Conservation (phyloP, 2,113 vertebrate species). For the Gorilla gorilla region DNA sequence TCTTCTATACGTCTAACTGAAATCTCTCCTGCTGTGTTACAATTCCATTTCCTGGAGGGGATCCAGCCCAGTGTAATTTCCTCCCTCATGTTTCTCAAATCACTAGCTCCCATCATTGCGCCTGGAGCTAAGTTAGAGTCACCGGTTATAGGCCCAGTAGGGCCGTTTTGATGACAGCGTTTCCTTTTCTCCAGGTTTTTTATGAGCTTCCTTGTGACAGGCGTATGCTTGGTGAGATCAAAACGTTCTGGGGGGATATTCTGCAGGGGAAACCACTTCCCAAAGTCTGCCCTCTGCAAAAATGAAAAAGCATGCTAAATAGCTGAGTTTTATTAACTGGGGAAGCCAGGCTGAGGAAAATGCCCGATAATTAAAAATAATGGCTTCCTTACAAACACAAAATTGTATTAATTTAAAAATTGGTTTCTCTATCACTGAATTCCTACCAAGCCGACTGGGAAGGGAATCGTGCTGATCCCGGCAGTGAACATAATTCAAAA, state of each 20-base stretch:
- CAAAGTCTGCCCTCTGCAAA: constrained; percentile 78
- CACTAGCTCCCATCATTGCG: not conserved
- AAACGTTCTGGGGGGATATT: constrained; percentile 76
- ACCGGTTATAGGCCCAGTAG: constrained; percentile 41
- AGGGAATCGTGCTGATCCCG: constrained; percentile 83
- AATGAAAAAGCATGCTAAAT: constrained; percentile 79
- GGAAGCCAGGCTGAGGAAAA: constrained; percentile 82
- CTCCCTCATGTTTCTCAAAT: constrained; percentile 31
- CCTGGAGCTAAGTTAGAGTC: constrained; percentile 38
- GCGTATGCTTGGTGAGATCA: constrained; percentile 63
- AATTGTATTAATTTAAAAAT: constrained; percentile 84
- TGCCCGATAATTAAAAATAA: constrained; percentile 86
- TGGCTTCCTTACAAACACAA: constrained; percentile 85
- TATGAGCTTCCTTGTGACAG: constrained; percentile 61
- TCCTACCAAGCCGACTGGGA: constrained; percentile 77
- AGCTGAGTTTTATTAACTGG: constrained; percentile 82
- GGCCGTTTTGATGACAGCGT: constrained; percentile 37
- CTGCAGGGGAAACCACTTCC: constrained; percentile 73
- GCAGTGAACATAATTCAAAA: constrained; percentile 83
- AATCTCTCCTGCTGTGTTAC: constrained; percentile 41
- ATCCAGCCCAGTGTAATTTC: constrained; percentile 20
- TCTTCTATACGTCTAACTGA: constrained; percentile 36
- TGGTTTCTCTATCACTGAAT: constrained; percentile 81
- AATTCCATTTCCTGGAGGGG: not conserved
- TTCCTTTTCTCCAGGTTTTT: constrained; percentile 64